phyloP scores from a whole-genome alignment of 1,140 invertebrate species.

The Lutraria rhynchaena region DNA sequence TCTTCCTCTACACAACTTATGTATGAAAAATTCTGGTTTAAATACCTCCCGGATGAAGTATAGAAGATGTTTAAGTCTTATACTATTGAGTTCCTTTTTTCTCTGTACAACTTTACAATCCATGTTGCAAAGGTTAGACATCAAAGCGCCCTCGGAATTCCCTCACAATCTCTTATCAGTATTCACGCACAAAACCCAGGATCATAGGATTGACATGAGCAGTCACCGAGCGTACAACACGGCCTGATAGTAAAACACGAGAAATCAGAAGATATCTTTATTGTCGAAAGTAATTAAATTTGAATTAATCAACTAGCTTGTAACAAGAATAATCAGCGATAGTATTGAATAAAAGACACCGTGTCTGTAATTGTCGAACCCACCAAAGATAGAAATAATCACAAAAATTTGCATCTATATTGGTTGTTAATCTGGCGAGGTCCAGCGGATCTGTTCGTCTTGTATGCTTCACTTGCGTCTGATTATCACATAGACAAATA shows the following conservation, averaged over 20 bases:
- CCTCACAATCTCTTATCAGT: background rate
- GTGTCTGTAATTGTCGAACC: constrained; percentile 53
- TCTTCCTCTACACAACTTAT: too few relatives aligned
- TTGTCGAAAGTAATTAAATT: constrained; percentile 64
- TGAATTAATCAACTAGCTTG: constrained; percentile 63
- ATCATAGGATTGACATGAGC: constrained; percentile 25
- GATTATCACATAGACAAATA: constrained; percentile 25
- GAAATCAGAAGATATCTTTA: constrained; percentile 48
- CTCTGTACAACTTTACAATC: background rate
- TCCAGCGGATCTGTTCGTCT: constrained; percentile 20
- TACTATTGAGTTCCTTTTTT: too few relatives aligned
- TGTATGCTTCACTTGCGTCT: constrained; percentile 25
- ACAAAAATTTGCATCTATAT: constrained; percentile 59
- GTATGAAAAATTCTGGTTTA: too few relatives aligned
- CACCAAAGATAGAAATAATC: constrained; percentile 53
- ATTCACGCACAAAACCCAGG: background rate
- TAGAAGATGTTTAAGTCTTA: too few relatives aligned
- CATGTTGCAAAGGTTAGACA: constrained; percentile 4
- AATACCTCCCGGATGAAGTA: too few relatives aligned
- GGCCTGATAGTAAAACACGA: constrained; percentile 22
- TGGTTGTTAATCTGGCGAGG: constrained; percentile 52
- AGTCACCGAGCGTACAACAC: constrained; percentile 26
- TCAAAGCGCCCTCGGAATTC: constrained; percentile 41
- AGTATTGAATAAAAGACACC: constrained; percentile 61
- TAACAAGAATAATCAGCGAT: constrained; percentile 56